These are phyloP conservation scores for Crenuchus spilurus DNA, from an alignment of 2,797 vertebrate species.

Conservation along the genomic window DNA sequence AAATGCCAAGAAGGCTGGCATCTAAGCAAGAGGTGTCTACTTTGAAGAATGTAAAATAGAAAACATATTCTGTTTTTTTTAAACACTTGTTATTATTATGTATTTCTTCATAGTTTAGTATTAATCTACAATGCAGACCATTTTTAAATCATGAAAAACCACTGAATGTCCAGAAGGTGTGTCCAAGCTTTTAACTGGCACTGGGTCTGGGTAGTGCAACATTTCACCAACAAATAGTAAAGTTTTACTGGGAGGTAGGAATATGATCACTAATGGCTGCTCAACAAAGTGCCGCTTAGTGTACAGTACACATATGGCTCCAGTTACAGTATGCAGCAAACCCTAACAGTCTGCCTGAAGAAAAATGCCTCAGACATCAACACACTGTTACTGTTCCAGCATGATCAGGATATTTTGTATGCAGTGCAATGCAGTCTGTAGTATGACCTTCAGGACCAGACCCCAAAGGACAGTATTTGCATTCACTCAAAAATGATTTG, in stretches of 20 bases:
- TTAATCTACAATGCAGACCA: too few species aligned
- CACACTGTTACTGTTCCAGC: neutral
- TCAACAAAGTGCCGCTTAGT: neutral
- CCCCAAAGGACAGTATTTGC: conserved; percentile 14
- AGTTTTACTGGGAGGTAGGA: neutral
- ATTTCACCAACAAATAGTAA: neutral
- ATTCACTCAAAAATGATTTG: neutral
- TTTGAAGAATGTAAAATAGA: too few species aligned
- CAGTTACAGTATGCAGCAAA: neutral
- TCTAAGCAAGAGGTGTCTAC: too few species aligned
- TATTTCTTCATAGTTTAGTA: too few species aligned
- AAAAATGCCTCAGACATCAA: neutral
- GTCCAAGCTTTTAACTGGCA: too few species aligned
- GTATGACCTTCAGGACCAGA: conserved; percentile 32
- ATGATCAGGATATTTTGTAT: neutral
- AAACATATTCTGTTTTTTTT: too few species aligned
- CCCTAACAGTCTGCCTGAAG: neutral
- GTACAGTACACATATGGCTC: neutral
- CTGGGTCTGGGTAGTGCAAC: neutral
- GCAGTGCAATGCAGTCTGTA: neutral
- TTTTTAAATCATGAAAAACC: too few species aligned
- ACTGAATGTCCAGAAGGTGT: too few species aligned
- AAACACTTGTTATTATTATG: too few species aligned
- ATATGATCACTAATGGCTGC: neutral
- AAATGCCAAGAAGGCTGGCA: too few species aligned